Evolutionary conservation across 2,888 invertebrate species (phyloP).

Genomic region (Meiosimyza platycephala): DNA sequence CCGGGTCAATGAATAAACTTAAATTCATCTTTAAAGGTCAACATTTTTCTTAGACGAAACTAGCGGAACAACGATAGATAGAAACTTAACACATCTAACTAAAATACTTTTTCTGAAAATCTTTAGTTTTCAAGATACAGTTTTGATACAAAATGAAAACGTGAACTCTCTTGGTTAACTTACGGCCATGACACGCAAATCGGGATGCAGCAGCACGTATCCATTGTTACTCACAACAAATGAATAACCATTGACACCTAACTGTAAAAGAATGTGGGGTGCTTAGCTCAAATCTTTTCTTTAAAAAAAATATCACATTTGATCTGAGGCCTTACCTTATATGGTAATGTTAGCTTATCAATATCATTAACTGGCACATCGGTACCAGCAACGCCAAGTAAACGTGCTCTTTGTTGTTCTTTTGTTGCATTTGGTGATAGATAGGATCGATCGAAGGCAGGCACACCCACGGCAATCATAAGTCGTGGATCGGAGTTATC

Average conservation of each 20-base stretch:
- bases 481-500: constrained; percentile 69
- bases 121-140: too few species aligned
- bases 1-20: too few species aligned
- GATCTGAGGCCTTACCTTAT: constrained; percentile 75
- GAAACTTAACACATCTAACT: too few species aligned
- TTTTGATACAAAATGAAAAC: not conserved
- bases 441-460: constrained; percentile 85
- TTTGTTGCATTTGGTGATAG: constrained; percentile 65
- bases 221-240: constrained; percentile 98
- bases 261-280: constrained; percentile 67
- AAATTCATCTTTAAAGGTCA: too few species aligned
- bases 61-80: too few species aligned
- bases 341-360: constrained; percentile 86
- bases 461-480: constrained; percentile 92
- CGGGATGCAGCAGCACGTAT: constrained; percentile 93
- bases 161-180: constrained; percentile 60
- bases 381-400: constrained; percentile 96
- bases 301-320: not conserved
- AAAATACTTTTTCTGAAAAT: too few species aligned
- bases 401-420: constrained; percentile 70
- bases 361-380: constrained; percentile 86
- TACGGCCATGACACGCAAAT: constrained; percentile 85
- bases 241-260: constrained; percentile 96
- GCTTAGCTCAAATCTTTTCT: not conserved
- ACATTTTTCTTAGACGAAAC: too few species aligned